Base-by-base conservation (phyloP, 2,797 vertebrate species). In the Psittacula derbiana region DNA sequence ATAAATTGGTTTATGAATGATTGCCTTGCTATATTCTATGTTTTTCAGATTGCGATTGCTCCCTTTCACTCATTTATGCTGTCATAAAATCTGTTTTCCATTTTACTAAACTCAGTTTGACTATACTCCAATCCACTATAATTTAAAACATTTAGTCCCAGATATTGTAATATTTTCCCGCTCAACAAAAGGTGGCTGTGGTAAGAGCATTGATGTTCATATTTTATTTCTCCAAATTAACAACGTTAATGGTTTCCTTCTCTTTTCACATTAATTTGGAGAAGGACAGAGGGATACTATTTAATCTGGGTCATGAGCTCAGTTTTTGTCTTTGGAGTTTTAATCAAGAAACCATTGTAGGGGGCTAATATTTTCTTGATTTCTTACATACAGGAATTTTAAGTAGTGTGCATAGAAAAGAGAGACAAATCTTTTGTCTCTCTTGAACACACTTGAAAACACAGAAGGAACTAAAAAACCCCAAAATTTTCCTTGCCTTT, bases 31-130 rank as follows among this genome's bases (percentile, higher is more conserved):
- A 55, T 80, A 60, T 41, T 85, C 38, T 67, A 15, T 49, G 33
- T 4, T 57, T 89, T 93, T 92, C 64, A 73, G 66, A n/a, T 44
- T 67, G 60, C 81, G 31, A 61, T 73, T 46, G 31, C 30, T 85
- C 33, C 27, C 19, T 71, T 84, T 86, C 49, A 71, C 71, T 88
- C 28, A 78, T 62, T 81, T 91, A 82, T 65, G 52, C 52, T 55
- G 33, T 49, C 5, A 1, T 74, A 64, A 96, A 96, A 86, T 44
- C 50, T 76, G 62, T 88, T 92, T 95, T 88, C 58, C 50, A 75
- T 91, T 94, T 95, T 88, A 88, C 4, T 65, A 58, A 90, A 76
- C 91, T 94, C 72, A 62, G 21, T 90, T 94, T 96, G 89, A 83
- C 69, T 86, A 67, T 78, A 67, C 14, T 90, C 49, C 50, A 86